Base-by-base conservation (phyloP, 2,113 vertebrate species). In the Mustela lutreola region DNA sequence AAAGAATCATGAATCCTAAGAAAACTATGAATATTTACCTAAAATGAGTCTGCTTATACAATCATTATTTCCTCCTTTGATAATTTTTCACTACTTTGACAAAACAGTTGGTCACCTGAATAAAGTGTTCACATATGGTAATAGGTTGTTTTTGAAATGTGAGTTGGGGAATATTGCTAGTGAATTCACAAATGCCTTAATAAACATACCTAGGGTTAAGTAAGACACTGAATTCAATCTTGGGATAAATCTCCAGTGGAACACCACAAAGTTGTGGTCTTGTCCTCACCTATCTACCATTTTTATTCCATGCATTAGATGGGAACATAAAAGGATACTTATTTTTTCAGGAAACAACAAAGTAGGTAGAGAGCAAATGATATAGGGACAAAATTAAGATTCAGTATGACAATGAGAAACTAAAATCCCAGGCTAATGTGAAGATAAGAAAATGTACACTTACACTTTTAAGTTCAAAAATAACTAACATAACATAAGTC, bases 41-140 rank as follows among this genome's bases (percentile, higher is more conserved):
- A 42, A 86, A 95, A 56, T 65, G n/a, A 73, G 4, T 71, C 56
- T 81, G 0, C 12, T 78, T 76, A 7, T 73, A 39, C 0, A 67
- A 85, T 73, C 7, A n/a, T 95, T 58, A 78, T 65, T n/a, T 89
- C 10, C 5, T 89, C 14, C 50, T 94, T 89, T 42, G 53, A 65
- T 86, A 78, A 75, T 33, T 89, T 97, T 89, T 91, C 53, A 84
- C 83, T 80, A 67, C 11, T 22, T 89, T 88, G 45, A 76, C 3
- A 92, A 76, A 79, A 73, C 3, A 83, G 9, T 56, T 80, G 18
- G 7, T 48, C 33, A 85, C 5, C 33, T 96, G 2, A 83, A 39
- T 67, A 42, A 36, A 67, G 6, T 88, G 26, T 63, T 94, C 33
- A 88, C 65, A 26, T 36, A 70, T 48, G 24, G 83, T 90, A 58